Evolutionary conservation across 2,888 invertebrate genomes (phyloP).

Genomic region (Crioceris asparagi): DNA sequence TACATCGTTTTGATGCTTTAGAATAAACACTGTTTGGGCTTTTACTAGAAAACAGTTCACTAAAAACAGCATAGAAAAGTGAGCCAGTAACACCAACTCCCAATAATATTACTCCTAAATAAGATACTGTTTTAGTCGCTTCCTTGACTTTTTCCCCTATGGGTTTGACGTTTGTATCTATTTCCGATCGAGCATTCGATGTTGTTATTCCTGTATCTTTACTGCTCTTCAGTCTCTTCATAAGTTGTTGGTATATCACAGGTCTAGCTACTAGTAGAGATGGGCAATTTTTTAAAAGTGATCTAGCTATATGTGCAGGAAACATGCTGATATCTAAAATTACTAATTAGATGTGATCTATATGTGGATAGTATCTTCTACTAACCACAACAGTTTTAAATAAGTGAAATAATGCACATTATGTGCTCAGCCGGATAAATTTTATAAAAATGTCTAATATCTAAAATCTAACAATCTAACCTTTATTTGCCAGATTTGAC

Average conservation of each 20-base stretch:
- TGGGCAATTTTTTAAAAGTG: no score
- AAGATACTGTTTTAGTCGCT: slow-evolving; percentile 80
- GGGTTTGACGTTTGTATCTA: slow-evolving; percentile 48
- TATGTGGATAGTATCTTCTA: no score
- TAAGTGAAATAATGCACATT: no score
- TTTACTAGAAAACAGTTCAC: slow-evolving; percentile 78
- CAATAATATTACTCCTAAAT: slow-evolving; percentile 68
- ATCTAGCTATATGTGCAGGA: no score
- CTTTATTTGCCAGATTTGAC: no score
- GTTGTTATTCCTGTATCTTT: slow-evolving; percentile 14
- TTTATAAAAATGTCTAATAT: no score
- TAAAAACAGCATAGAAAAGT: slow-evolving; percentile 74
- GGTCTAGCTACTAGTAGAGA: no score
- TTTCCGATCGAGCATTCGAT: slow-evolving; percentile 19
- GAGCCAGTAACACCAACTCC: slow-evolving; percentile 65
- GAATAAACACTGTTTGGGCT: slow-evolving; percentile 81
- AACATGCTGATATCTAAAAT: no score
- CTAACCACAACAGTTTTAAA: no score
- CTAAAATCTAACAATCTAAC: no score
- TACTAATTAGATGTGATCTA: no score
- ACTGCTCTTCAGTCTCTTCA: slow-evolving; percentile 14
- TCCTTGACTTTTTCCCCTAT: slow-evolving; percentile 74
- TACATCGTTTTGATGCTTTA: slow-evolving; percentile 64
- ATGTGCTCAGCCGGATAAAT: no score
- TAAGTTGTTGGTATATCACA: slow-evolving; percentile 10